These are phyloP conservation scores for Oophaga sylvatica DNA, from an alignment of 2,797 vertebrate species.

Conservation along the genomic window DNA sequence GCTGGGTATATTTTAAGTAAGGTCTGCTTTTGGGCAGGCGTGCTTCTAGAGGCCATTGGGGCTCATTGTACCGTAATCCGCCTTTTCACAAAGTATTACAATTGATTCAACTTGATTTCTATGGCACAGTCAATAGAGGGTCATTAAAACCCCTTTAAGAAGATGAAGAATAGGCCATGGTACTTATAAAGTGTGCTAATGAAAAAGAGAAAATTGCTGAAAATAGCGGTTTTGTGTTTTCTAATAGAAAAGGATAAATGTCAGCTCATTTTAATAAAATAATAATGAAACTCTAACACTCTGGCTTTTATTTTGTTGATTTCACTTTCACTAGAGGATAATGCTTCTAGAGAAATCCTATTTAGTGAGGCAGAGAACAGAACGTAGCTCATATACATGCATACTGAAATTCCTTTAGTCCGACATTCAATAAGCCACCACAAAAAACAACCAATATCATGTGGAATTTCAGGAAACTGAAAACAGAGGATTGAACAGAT, in stretches of 20 bases:
- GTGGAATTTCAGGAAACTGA: no score
- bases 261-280: slow-evolving; percentile 61
- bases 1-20: slow-evolving; percentile 85
- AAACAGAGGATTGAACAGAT: no score
- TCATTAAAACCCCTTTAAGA: slow-evolving; percentile 85
- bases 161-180: slow-evolving; percentile 79
- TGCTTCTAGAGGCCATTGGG: slow-evolving; percentile 78
- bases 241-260: slow-evolving; percentile 54
- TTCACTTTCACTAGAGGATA: slow-evolving; percentile 13
- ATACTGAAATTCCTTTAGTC: no score
- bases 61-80: slow-evolving; percentile 90
- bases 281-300: slow-evolving; percentile 52
- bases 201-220: slow-evolving; percentile 62
- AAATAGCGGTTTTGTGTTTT: slow-evolving; percentile 39
- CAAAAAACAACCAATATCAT: no score
- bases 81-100: slow-evolving; percentile 91
- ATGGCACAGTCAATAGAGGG: slow-evolving; percentile 79
- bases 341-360: not conserved
- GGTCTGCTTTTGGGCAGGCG: slow-evolving; percentile 78
- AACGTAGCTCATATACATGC: not conserved
- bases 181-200: slow-evolving; percentile 63
- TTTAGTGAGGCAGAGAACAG: slow-evolving; percentile 1
- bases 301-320: slow-evolving; percentile 26
- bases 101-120: slow-evolving; percentile 90
- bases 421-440: no score